Base-by-base conservation (phyloP, 2,797 vertebrate species). In the Etheostoma nigrum region DNA sequence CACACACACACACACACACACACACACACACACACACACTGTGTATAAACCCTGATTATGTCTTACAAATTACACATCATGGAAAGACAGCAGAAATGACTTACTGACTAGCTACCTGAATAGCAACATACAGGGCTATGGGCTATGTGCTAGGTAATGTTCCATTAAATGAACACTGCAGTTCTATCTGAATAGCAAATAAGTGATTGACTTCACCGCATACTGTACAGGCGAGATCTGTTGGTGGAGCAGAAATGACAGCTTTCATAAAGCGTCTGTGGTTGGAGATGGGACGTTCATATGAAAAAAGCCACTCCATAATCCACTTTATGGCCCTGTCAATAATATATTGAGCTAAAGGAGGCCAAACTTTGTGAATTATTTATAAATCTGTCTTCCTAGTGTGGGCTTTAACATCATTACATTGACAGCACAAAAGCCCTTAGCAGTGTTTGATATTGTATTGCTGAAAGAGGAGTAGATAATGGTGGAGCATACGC, bases 311-410 rank as follows among this genome's bases (percentile, higher is more conserved):
- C 53, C 70, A 80, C 76, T 87, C 67, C 70, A 84, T 92, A 90
- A 94, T 91, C 74, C 81, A 79, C 82, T 93, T 88, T 86, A 91
- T 83, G 70, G 72, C 72, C 69, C 79, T 89, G 89, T 93, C 92
- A 93, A 92, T 94, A 92, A 89, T 85, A 89, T 83, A 93, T 90
- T 25, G 84, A 81, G 84, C 83, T 88, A 84, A 87, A 91, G 89
- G 90, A 88, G 85, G 83, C 86, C 73, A 89, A 93, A 93, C 80
- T 78, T 72, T 76, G 74, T 94, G 87, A 93, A 95, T 94, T 91
- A 94, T 95, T 93, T 90, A 95, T 91, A 88, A 91, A 86, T 86
- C 71, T 51, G 81, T 87, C 86, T 90, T 93, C 83, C 88, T 78
- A 71, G 86, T 85, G 87, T 79, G 58, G 68, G 85, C 63, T 87